Evolutionary conservation across 2,113 vertebrate genomes (phyloP).

Genomic region (Bettongia penicillata): DNA sequence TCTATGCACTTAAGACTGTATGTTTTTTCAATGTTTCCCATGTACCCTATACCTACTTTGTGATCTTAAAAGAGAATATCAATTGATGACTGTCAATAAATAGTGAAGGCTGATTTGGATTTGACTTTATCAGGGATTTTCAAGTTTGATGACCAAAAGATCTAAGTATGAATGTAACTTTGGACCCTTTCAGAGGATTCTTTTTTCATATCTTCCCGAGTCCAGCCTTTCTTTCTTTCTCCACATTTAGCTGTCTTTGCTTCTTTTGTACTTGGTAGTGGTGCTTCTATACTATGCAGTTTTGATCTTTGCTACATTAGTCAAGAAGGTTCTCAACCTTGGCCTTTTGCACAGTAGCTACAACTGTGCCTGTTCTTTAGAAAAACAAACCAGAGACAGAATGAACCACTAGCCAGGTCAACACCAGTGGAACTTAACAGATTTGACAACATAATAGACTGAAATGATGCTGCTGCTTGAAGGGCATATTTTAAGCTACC

Average conservation of each 20-base stretch:
- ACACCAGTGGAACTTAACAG: conserved; percentile 5
- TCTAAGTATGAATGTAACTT: conserved; percentile 64
- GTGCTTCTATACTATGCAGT: conserved; percentile 73
- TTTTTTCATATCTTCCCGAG: conserved; percentile 58
- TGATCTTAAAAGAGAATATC: conserved; percentile 70
- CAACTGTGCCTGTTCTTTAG: conserved; percentile 43
- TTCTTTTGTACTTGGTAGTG: conserved; percentile 42
- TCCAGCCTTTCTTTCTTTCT: conserved; percentile 62
- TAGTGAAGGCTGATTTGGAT: conserved; percentile 73
- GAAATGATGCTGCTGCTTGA: background rate
- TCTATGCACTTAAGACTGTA: conserved; percentile 69
- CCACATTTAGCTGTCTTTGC: conserved; percentile 58
- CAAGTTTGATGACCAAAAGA: conserved; percentile 84
- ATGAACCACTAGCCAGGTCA: conserved; percentile 22
- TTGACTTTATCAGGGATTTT: conserved; percentile 81
- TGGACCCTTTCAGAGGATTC: conserved; percentile 44
- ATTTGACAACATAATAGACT: conserved; percentile 19
- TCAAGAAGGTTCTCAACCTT: conserved; percentile 36
- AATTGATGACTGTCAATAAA: conserved; percentile 63
- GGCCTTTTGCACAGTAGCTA: conserved; percentile 32
- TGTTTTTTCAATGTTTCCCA: conserved; percentile 57
- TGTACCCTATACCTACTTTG: conserved; percentile 51
- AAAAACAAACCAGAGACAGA: conserved; percentile 51
- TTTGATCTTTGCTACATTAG: conserved; percentile 59
- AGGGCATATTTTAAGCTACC: conserved; percentile 44